Base-by-base conservation (phyloP, 2,888 invertebrate species). In the Phaedon cochleariae region DNA sequence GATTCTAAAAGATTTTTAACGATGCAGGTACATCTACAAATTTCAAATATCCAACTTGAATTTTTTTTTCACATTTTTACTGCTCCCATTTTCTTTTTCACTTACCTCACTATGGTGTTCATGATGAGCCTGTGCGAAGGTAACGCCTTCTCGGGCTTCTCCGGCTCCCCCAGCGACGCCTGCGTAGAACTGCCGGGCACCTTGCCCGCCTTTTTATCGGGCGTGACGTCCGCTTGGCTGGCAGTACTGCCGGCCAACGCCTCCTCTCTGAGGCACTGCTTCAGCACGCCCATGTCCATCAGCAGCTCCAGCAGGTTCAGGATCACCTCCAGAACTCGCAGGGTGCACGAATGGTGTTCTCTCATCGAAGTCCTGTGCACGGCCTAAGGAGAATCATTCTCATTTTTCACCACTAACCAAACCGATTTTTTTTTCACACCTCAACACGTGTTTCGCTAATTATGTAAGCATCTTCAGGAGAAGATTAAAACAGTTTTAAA, bases 321-420 rank as follows among this genome's bases (percentile, higher is more conserved):
- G 77, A 97, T 93, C 1, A 95, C 93, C 83, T 98, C 97, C 82
- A 97, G 92, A 1, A 98, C 94, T 21, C 97, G 88, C 20, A 96
- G 85, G 0, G 95, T 95, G 76, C 94, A 94, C 76, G 92, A 90
- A 67, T 90, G 89, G 68, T 90, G 90, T 78, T 97, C 96, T 80
- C 96, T 90, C 71, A 95, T 88, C 0, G 95, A 91, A 9, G 96
- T 92, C 63, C 92, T 90, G 80, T 96, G 95, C 0, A 96, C 90
- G 6, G 95, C 96, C 90, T 96, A 12, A 51, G 54, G 49, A 48
- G 45, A 37, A 29, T 4, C 2, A 22, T 21, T 5, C 3, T 52
- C n/a, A n/a, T n/a, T n/a, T n/a, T n/a, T n/a, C n/a, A n/a, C n/a
- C n/a, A n/a, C n/a, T n/a, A n/a, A n/a, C n/a, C n/a, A n/a, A n/a